A percentile compares a stretch with the other conserved stretches of the same genome.
phyloP scores from a whole-genome alignment of 2,888 invertebrate genomes.

The Rapana venosa region DNA sequence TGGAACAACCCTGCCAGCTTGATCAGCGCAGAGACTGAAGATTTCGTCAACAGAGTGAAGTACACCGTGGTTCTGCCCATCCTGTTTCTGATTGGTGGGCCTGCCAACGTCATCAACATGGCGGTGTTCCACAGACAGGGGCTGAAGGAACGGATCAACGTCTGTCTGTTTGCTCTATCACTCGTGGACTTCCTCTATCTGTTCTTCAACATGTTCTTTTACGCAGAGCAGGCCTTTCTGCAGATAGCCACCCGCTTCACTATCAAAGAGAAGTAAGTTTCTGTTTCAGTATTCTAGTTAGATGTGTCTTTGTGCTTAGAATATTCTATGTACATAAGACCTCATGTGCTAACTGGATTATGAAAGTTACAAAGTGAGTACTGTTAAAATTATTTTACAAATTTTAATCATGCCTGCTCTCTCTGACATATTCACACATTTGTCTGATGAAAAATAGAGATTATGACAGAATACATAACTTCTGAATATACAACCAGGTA shows the following conservation, averaged over 20 bases:
- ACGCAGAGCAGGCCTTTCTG: neutral
- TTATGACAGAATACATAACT: no score
- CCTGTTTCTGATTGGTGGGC: slow-evolving; percentile 26
- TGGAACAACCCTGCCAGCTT: slow-evolving; percentile 20
- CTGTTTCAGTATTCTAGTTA: no score
- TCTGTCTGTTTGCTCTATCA: slow-evolving; percentile 15
- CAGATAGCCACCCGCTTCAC: slow-evolving; percentile 18
- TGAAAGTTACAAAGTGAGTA: no score
- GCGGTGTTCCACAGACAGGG: slow-evolving; percentile 30
- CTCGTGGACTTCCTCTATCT: slow-evolving; percentile 13
- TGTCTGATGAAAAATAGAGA: no score
- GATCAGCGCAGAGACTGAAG: neutral
- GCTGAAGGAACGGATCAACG: slow-evolving; percentile 31
- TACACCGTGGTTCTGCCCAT: neutral
- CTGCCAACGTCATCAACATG: slow-evolving; percentile 32
- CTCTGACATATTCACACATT: no score
- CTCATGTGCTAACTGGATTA: no score
- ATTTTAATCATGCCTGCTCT: no score
- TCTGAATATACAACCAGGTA: no score
- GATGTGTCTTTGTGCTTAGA: no score
- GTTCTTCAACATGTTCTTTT: neutral
- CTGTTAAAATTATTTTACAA: no score
- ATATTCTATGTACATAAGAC: no score
- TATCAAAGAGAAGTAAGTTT: no score
- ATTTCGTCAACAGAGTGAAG: neutral